Conservation (phyloP, 2,888 invertebrate genomes). For the Leptinotarsa juncta region DNA sequence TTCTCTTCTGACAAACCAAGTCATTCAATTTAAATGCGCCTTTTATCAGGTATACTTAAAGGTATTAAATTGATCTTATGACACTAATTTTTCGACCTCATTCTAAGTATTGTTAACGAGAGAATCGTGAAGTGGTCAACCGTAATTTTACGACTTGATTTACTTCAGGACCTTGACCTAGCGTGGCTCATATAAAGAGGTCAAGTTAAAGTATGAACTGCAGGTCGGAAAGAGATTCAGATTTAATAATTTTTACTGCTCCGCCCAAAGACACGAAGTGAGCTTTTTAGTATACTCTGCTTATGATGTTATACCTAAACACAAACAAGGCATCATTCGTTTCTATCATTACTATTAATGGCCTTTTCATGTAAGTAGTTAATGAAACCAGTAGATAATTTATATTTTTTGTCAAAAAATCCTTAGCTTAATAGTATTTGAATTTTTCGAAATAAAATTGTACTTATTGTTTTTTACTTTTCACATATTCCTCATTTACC, state of each 20-base stretch:
- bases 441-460: too few species aligned
- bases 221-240: not conserved
- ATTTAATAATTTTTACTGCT: not conserved
- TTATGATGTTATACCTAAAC: too few species aligned
- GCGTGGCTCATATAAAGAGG: conserved; percentile 8
- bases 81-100: not conserved
- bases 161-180: conserved; percentile 12
- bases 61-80: not conserved
- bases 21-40: not conserved
- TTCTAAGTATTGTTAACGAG: conserved; percentile 2
- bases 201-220: conserved; percentile 16
- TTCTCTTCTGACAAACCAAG: not conserved
- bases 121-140: conserved; percentile 6
- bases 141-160: conserved; percentile 17
- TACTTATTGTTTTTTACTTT: too few species aligned
- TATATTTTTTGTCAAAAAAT: too few species aligned
- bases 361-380: too few species aligned
- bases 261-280: not conserved
- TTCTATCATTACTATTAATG: too few species aligned
- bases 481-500: too few species aligned
- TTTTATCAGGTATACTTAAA: not conserved
- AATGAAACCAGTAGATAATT: too few species aligned
- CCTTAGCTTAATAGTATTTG: too few species aligned
- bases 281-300: not conserved
- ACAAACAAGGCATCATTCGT: too few species aligned